Conservation (phyloP, 2,113 vertebrate species). For the mouse (Mus musculus) region DNA sequence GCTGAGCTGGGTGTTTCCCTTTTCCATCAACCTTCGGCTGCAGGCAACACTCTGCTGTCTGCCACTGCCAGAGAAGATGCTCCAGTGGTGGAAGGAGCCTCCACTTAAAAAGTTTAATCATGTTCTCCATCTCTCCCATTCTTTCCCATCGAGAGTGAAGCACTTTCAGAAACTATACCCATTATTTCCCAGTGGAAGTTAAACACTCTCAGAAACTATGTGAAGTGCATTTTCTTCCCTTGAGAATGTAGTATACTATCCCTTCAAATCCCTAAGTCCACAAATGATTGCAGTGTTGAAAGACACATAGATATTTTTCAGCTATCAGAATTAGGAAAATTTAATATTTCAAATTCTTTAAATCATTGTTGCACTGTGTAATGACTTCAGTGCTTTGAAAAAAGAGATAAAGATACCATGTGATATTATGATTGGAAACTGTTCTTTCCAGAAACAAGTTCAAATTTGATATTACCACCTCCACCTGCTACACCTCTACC, state of each 20-base stretch:
- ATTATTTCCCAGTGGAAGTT: neutral
- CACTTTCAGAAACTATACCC: neutral
- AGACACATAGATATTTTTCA: slow-evolving; percentile 8
- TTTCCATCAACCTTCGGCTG: neutral
- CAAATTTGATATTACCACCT: neutral
- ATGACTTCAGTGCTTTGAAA: neutral
- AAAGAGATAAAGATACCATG: neutral
- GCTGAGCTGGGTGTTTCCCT: neutral
- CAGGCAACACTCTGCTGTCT: neutral
- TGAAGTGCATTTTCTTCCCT: slow-evolving; percentile 24
- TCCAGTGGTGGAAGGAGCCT: neutral
- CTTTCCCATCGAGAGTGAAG: neutral
- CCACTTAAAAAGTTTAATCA: neutral
- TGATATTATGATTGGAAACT: neutral
- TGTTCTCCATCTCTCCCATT: neutral
- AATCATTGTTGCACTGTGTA: neutral
- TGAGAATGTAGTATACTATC: neutral
- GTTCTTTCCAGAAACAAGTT: slow-evolving; percentile 33
- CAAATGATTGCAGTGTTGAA: neutral
- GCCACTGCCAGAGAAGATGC: neutral
- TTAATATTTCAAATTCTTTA: slow-evolving; percentile 49
- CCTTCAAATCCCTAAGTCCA: neutral
- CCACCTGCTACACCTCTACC: neutral
- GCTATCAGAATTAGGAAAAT: neutral
- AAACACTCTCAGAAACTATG: neutral